Percentiles rank a stretch among this genome's conserved stretches.
Conservation (phyloP, 1,140 invertebrate species). For the Lerema accius region DNA sequence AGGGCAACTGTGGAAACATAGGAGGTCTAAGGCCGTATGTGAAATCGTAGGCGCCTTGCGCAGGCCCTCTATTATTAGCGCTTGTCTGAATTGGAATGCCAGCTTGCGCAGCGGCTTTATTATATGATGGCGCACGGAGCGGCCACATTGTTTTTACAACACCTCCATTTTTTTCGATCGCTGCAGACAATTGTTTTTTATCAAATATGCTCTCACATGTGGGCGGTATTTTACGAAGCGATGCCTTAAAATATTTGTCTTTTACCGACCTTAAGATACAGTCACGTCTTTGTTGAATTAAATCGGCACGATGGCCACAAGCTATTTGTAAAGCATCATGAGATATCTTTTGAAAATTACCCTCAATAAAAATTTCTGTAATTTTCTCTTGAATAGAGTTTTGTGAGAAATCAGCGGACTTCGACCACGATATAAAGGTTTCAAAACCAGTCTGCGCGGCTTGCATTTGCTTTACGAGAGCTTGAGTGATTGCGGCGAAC, state of each 20-base stretch:
- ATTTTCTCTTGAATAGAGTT: not conserved
- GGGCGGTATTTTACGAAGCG: conserved; percentile 14
- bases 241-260: conserved; percentile 3
- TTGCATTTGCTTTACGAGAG: not conserved
- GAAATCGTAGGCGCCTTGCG: not conserved
- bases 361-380: not conserved
- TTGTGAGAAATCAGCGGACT: not conserved
- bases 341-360: not conserved
- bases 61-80: not conserved
- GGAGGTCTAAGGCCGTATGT: too few species aligned
- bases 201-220: conserved; percentile 8
- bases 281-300: conserved; percentile 7
- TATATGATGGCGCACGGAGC: not conserved
- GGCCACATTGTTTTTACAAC: conserved; percentile 3
- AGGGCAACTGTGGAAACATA: too few species aligned
- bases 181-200: not conserved
- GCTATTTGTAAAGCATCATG: conserved; percentile 6
- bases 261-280: not conserved
- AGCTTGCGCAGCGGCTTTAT: conserved; percentile 20
- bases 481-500: not conserved
- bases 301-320: conserved; percentile 19
- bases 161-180: conserved; percentile 11
- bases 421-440: not conserved
- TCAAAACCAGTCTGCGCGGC: not conserved
- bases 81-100: not conserved